Conservation (phyloP, 2,113 vertebrate genomes). For the Gobius niger region DNA sequence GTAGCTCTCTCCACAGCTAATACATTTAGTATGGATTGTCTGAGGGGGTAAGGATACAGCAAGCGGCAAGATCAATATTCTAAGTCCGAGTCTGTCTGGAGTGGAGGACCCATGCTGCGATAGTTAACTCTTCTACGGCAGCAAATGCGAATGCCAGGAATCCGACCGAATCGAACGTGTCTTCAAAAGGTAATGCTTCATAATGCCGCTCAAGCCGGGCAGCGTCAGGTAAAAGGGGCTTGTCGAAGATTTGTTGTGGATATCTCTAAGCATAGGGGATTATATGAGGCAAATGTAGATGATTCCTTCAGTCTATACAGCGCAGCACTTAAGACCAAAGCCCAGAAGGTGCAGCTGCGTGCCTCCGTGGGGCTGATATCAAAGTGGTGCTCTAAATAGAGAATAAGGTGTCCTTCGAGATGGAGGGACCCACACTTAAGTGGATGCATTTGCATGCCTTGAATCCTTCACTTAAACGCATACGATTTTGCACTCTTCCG, state of each 20-base stretch:
- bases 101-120: constrained; percentile 70
- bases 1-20: constrained; percentile 76
- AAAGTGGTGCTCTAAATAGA: constrained; percentile 69
- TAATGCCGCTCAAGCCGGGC: constrained; percentile 54
- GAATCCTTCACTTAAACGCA: constrained; percentile 68
- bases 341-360: constrained; percentile 22
- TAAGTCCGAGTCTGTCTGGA: constrained; percentile 72
- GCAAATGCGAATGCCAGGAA: constrained; percentile 67
- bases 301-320: constrained; percentile 56
- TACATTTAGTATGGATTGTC: constrained; percentile 78
- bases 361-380: constrained; percentile 55
- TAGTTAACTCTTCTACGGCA: constrained; percentile 65
- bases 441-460: constrained; percentile 70
- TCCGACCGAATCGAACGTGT: constrained; percentile 59
- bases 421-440: constrained; percentile 59
- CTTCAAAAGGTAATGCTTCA: constrained; percentile 64
- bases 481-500: constrained; percentile 43
- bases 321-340: constrained; percentile 47
- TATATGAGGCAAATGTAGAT: constrained; percentile 61
- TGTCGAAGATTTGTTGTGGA: constrained; percentile 70
- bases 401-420: constrained; percentile 67
- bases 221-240: constrained; percentile 53
- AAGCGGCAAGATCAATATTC: constrained; percentile 67
- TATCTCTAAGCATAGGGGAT: constrained; percentile 55
- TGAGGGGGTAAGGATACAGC: constrained; percentile 71